These are phyloP conservation scores for Drosophila tsacasi DNA, from an alignment of 1,140 invertebrate species.

Conservation along the genomic window DNA sequence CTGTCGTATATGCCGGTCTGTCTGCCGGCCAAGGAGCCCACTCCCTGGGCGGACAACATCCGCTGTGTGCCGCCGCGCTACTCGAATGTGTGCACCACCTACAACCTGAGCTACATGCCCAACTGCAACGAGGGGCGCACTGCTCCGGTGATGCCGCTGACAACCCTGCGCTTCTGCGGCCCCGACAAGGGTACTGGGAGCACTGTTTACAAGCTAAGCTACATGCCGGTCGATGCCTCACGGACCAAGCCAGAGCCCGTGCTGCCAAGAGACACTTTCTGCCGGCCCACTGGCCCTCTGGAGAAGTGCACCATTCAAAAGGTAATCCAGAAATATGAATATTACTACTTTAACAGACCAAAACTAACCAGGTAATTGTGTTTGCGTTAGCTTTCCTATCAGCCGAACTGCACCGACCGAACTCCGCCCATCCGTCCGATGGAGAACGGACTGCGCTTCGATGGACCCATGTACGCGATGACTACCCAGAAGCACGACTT, in stretches of 20 bases:
- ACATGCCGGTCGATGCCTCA: conserved; percentile 85
- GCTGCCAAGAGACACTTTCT: conserved; percentile 85
- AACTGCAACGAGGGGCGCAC: conserved; percentile 85
- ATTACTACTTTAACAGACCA: not conserved
- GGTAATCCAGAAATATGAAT: conserved; percentile 69
- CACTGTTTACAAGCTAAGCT: conserved; percentile 87
- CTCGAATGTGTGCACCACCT: conserved; percentile 76
- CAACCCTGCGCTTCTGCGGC: conserved; percentile 62
- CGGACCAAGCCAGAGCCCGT: conserved; percentile 79
- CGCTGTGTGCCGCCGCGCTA: conserved; percentile 76
- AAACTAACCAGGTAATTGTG: not conserved
- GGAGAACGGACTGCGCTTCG: conserved; percentile 82
- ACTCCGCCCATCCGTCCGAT: conserved; percentile 80
- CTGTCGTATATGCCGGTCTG: conserved; percentile 88
- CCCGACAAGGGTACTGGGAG: conserved; percentile 52
- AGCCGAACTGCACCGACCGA: conserved; percentile 85
- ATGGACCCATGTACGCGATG: conserved; percentile 89
- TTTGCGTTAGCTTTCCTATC: conserved; percentile 86
- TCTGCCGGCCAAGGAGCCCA: conserved; percentile 85
- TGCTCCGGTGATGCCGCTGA: conserved; percentile 83
- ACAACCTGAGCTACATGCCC: conserved; percentile 85
- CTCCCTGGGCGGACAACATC: conserved; percentile 86
- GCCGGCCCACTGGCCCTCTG: conserved; percentile 71
- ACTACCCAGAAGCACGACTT: conserved; percentile 91
- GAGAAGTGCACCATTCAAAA: conserved; percentile 86